These are phyloP conservation scores for Fistularia tabacaria DNA, from an alignment of 2,797 vertebrate genomes.

Conservation along the genomic window DNA sequence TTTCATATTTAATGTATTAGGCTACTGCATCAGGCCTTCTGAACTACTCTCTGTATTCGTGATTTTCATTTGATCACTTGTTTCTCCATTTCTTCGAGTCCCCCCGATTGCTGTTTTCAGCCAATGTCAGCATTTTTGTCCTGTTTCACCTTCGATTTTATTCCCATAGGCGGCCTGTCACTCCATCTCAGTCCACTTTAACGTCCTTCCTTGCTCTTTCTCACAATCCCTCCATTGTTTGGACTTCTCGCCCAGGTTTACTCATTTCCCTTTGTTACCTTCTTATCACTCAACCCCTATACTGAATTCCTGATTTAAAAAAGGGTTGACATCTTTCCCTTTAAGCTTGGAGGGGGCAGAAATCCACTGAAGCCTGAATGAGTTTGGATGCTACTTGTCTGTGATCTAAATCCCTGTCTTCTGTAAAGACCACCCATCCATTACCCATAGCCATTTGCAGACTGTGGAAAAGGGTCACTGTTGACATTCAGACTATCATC, in stretches of 20 bases:
- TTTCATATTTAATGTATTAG: conserved; percentile 46
- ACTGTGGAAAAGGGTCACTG: conserved; percentile 40
- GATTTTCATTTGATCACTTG: conserved; percentile 22
- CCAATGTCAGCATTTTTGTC: conserved; percentile 18
- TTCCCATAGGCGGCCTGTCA: conserved; percentile 39
- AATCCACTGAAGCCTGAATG: no score
- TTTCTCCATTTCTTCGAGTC: conserved; percentile 12
- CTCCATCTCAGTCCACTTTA: conserved; percentile 19
- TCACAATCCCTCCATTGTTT: conserved; percentile 4
- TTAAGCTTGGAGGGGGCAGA: no score
- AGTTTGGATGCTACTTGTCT: conserved; percentile 40
- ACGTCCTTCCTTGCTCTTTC: conserved; percentile 27
- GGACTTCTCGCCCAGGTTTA: no score
- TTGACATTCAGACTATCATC: conserved; percentile 49
- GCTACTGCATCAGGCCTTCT: conserved; percentile 19
- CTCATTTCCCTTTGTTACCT: conserved; percentile 33
- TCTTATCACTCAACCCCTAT: conserved; percentile 52
- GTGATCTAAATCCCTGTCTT: no score
- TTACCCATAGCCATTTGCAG: conserved; percentile 51
- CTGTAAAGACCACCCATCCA: conserved; percentile 57
- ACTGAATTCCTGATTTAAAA: conserved; percentile 49
- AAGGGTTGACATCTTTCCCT: conserved; percentile 52
- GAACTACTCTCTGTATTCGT: conserved; percentile 21
- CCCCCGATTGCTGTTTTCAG: conserved; percentile 21
- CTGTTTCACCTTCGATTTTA: conserved; percentile 25